Percentiles rank a stretch among this genome's conserved stretches.
Conservation (phyloP, 2,888 invertebrate species). For the Leucania comma region DNA sequence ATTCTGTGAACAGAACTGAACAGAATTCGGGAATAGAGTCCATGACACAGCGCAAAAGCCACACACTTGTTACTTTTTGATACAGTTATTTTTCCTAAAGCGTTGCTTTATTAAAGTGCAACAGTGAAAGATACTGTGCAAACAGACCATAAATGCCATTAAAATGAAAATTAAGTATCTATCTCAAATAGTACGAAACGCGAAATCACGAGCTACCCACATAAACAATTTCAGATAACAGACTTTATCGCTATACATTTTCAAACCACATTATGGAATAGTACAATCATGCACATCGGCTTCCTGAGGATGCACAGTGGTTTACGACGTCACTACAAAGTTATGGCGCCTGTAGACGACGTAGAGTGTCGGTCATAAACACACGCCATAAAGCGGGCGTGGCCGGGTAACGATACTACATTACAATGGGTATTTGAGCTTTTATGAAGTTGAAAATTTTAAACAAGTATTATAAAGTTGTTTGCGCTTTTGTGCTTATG, state of each 20-base stretch:
- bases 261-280: slow-evolving; percentile 42
- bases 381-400: slow-evolving; percentile 68
- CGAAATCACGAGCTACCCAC: neutral
- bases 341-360: slow-evolving; percentile 71
- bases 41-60: too few species aligned
- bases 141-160: neutral
- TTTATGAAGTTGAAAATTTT: slow-evolving; percentile 60
- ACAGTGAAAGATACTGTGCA: neutral
- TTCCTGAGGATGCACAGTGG: slow-evolving; percentile 66
- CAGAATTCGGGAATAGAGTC: too few species aligned
- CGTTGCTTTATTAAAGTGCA: neutral
- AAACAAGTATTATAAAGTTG: slow-evolving; percentile 40
- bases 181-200: neutral
- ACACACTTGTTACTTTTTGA: too few species aligned
- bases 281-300: slow-evolving; percentile 63
- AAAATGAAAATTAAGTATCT: neutral
- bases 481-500: slow-evolving; percentile 20
- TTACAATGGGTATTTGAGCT: slow-evolving; percentile 56
- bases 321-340: slow-evolving; percentile 74
- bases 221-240: slow-evolving; percentile 37
- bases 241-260: slow-evolving; percentile 38
- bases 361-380: slow-evolving; percentile 71
- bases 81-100: neutral
- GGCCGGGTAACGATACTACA: slow-evolving; percentile 63
- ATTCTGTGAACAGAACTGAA: too few species aligned